Percentiles rank a stretch among this genome's conserved stretches.
These are phyloP conservation scores for Bufotes viridis DNA, from an alignment of 2,797 vertebrate genomes.

Conservation along the genomic window DNA sequence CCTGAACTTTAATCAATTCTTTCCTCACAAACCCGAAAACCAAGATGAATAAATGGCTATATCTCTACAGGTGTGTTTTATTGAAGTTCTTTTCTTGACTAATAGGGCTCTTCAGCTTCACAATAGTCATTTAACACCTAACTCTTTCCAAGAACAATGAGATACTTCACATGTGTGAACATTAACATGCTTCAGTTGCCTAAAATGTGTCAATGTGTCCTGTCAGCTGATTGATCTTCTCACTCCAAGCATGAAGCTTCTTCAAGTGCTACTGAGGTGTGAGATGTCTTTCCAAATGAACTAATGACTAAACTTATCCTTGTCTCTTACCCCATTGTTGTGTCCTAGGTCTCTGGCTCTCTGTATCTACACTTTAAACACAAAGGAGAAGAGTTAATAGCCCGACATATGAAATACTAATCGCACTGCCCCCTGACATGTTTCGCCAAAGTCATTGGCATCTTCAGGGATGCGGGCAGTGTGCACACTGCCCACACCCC, in stretches of 20 bases:
- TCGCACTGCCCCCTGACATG: too few species aligned
- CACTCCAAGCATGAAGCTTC: not conserved
- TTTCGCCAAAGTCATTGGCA: too few species aligned
- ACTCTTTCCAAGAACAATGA: not conserved
- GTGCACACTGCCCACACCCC: too few species aligned
- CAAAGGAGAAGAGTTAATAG: too few species aligned
- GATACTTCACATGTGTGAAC: not conserved
- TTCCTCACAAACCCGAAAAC: not conserved
- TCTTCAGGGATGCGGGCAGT: too few species aligned
- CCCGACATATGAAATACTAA: too few species aligned
- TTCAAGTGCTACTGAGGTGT: not conserved
- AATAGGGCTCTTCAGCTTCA: not conserved
- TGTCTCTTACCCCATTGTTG: not conserved
- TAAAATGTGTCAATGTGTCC: not conserved
- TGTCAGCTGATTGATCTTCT: constrained; percentile 1
- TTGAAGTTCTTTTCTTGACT: not conserved
- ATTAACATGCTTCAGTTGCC: not conserved
- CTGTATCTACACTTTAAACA: not conserved
- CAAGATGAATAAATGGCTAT: not conserved
- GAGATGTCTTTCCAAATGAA: not conserved
- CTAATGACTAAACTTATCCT: not conserved
- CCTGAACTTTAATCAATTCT: not conserved
- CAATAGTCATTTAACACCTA: not conserved
- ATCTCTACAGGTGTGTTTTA: not conserved
- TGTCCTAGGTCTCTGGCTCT: not conserved